Evolutionary conservation across 53 echinoderm and acorn worm genomes (phyloP).

Genomic region (Apostichopus leukothele): DNA sequence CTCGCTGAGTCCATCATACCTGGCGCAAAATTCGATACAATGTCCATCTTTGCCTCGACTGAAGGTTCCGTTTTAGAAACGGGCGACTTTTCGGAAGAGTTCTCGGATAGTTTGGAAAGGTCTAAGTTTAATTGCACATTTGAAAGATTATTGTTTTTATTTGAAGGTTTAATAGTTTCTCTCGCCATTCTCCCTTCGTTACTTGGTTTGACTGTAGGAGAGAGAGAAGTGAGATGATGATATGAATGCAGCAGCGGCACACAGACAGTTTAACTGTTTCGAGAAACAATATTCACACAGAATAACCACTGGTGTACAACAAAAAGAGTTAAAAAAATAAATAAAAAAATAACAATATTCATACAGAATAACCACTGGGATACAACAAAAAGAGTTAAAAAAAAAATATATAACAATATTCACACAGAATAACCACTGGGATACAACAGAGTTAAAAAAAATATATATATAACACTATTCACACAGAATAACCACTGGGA

Average conservation of each 20-base stretch:
- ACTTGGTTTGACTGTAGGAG: neutral
- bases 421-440: no score
- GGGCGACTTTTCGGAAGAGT: conserved; percentile 2
- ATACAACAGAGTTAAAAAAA: no score
- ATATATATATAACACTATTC: no score
- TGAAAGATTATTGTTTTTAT: conserved; percentile 34
- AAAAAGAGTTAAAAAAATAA: no score
- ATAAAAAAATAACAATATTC: no score
- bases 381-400: no score
- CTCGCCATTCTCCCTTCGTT: neutral
- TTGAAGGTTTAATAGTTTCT: conserved; percentile 24
- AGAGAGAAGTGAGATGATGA: neutral
- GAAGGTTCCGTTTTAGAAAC: conserved; percentile 19
- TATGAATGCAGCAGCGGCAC: neutral
- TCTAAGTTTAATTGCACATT: conserved; percentile 48
- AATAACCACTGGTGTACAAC: no score
- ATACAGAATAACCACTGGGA: no score
- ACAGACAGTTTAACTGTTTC: neutral
- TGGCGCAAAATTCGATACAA: conserved; percentile 9
- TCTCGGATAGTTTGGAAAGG: conserved; percentile 43
- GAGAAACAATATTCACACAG: no score
- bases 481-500: no score
- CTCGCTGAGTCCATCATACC: neutral
- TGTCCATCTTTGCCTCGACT: neutral
- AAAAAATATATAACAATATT: no score